A percentile compares a stretch with the other conserved stretches of the same genome.
Evolutionary conservation across 2,888 invertebrate genomes (phyloP).

Genomic region (Acleris sparsana): DNA sequence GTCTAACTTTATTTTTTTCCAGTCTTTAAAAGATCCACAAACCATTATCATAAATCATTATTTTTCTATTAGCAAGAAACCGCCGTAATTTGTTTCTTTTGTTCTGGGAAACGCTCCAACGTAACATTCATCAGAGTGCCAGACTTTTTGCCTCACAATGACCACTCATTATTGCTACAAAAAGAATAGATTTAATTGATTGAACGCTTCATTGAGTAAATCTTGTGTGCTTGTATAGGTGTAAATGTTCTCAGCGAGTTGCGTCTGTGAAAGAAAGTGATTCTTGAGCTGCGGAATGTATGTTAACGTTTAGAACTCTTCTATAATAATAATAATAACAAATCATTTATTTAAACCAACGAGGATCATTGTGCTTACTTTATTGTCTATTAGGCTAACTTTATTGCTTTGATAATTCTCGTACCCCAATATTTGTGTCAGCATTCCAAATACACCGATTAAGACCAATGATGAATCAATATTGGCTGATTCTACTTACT

Average conservation of each 20-base stretch:
- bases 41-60: constrained; percentile 29
- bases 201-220: constrained; percentile 30
- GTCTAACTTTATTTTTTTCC: background rate
- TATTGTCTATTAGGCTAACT: background rate
- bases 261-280: constrained; percentile 21
- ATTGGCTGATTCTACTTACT: constrained; percentile 1
- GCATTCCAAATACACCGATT: background rate
- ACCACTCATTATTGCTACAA: constrained; percentile 37
- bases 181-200: constrained; percentile 37
- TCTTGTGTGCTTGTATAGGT: constrained; percentile 1
- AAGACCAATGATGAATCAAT: constrained; percentile 2
- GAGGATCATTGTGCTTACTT: no score
- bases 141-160: constrained; percentile 34
- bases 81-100: constrained; percentile 28
- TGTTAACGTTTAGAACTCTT: constrained; percentile 2
- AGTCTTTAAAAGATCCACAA: background rate
- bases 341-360: no score
- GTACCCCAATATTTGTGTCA: background rate
- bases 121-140: constrained; percentile 21
- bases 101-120: constrained; percentile 15
- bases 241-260: constrained; percentile 15
- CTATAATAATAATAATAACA: no score
- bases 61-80: constrained; percentile 26
- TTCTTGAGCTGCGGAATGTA: constrained; percentile 11
- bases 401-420: background rate